Percentiles rank a stretch among this genome's conserved stretches.
These are phyloP conservation scores for Reticulitermes lucifugus DNA, from an alignment of 2,888 invertebrate genomes.

Conservation along the genomic window DNA sequence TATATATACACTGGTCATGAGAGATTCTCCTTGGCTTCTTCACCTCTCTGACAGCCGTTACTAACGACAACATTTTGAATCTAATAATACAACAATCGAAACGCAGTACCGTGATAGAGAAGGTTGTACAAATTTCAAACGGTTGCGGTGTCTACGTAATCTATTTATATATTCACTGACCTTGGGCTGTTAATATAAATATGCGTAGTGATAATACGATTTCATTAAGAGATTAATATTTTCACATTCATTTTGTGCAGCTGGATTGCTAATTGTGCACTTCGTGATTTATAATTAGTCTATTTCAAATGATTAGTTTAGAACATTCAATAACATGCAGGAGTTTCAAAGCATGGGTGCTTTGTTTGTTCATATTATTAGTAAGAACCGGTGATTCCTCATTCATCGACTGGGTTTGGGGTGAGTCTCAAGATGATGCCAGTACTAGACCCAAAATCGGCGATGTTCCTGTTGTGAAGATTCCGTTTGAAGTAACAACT, in stretches of 20 bases:
- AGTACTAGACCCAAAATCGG: not conserved
- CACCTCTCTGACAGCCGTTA: no score
- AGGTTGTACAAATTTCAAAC: conserved; percentile 5
- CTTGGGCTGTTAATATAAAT: not conserved
- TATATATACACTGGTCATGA: no score
- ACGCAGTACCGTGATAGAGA: conserved; percentile 4
- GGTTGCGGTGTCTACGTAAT: not conserved
- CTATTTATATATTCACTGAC: not conserved
- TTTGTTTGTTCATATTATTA: not conserved
- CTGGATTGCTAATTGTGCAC: no score
- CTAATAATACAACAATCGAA: not conserved
- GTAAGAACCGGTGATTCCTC: not conserved
- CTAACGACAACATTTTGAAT: not conserved
- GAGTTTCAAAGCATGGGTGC: not conserved
- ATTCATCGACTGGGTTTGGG: conserved; percentile 47
- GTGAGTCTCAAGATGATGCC: not conserved
- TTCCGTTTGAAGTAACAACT: conserved; percentile 68
- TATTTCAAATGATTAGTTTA: no score
- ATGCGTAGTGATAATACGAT: no score
- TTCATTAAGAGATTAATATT: no score
- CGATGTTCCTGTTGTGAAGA: conserved; percentile 47
- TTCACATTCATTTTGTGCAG: no score
- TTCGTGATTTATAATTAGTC: no score
- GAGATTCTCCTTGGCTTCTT: no score
- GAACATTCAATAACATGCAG: no score